Percentiles rank a stretch among this genome's conserved stretches.
These are phyloP conservation scores for Meiosimyza decipiens DNA, from an alignment of 2,888 invertebrate species.

Conservation along the genomic window DNA sequence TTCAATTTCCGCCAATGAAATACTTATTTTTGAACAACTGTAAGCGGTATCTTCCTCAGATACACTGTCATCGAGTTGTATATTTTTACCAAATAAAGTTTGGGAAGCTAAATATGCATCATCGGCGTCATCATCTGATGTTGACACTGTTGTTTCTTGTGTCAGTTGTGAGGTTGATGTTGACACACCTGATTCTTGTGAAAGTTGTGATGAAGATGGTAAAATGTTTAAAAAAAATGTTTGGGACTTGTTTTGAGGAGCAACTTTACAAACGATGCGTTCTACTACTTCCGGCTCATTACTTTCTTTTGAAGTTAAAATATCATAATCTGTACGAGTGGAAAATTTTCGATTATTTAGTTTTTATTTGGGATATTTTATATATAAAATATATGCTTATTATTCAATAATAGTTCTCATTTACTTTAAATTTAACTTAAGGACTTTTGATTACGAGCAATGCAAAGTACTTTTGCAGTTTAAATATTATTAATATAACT, in stretches of 20 bases:
- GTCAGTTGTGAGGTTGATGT: neutral
- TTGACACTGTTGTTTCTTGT: neutral
- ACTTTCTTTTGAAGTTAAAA: constrained; percentile 40
- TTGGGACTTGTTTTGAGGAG: constrained; percentile 36
- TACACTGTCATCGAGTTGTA: constrained; percentile 48
- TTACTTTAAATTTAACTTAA: neutral
- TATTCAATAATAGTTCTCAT: neutral
- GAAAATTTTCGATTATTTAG: neutral
- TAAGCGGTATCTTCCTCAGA: constrained; percentile 41
- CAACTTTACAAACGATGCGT: constrained; percentile 51
- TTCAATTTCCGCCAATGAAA: constrained; percentile 56
- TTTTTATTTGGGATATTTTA: too few relatives aligned
- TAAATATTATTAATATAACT: too few relatives aligned
- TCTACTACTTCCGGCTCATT: constrained; percentile 22
- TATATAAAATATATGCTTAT: neutral
- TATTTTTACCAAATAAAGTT: constrained; percentile 13
- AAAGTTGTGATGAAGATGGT: neutral
- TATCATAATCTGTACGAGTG: constrained; percentile 52
- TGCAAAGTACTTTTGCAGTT: too few relatives aligned
- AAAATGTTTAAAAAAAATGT: neutral
- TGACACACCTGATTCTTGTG: neutral
- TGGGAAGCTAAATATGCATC: constrained; percentile 8
- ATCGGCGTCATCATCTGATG: constrained; percentile 4
- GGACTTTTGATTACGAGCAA: neutral
- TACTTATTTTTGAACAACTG: constrained; percentile 46